phyloP scores from a whole-genome alignment of 2,113 vertebrate species.

The Xenus cinereus region DNA sequence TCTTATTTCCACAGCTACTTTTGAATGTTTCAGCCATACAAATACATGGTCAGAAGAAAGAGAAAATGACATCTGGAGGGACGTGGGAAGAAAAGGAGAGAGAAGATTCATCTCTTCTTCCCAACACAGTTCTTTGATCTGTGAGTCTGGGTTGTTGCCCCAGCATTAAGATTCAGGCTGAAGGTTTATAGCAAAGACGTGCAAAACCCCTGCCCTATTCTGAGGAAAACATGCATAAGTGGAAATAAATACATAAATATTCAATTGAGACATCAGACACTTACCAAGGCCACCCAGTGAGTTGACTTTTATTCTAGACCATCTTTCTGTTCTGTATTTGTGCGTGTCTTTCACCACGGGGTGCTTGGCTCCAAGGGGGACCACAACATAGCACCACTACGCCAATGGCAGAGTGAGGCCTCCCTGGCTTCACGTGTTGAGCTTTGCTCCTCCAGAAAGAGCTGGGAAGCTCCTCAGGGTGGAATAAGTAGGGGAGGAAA shows the following conservation, averaged over 20 bases:
- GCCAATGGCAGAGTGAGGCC: not conserved
- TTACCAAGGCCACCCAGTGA: slow-evolving; percentile 35
- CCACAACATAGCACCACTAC: not conserved
- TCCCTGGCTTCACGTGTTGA: not conserved
- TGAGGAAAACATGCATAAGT: not conserved
- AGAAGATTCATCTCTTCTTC: not conserved
- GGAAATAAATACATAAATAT: slow-evolving; percentile 11
- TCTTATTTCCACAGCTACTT: not conserved
- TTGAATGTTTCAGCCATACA: not conserved
- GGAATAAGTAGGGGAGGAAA: not conserved
- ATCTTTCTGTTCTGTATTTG: not conserved
- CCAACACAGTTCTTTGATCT: not conserved
- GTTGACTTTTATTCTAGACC: not conserved
- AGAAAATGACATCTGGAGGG: not conserved
- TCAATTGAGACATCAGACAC: not conserved
- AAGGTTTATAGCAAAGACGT: not conserved
- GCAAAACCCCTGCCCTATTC: not conserved
- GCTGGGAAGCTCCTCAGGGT: not conserved
- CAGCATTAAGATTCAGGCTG: not conserved
- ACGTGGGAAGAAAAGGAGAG: not conserved
- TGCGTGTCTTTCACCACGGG: not conserved
- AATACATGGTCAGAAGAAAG: not conserved
- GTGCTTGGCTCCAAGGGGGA: not conserved
- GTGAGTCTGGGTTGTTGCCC: not conserved
- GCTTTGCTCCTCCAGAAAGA: not conserved